Evolutionary conservation across 2,888 invertebrate species (phyloP), one percentile per base, ranked within the genome.

Genomic region (Lasioglossum leucozonium): DNA sequence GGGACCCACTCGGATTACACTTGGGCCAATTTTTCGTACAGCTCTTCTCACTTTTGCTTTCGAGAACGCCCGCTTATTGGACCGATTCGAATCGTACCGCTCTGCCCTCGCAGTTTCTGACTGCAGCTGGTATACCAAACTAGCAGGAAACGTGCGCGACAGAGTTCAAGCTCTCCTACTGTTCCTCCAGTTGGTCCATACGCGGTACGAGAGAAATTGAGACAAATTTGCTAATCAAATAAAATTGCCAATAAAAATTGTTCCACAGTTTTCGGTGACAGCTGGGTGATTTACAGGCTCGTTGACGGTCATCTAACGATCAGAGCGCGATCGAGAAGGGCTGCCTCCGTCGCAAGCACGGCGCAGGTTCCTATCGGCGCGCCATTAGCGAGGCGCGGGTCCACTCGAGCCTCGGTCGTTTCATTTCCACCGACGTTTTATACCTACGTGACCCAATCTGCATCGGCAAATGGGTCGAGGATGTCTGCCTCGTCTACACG

Each of bases 11-110:
- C 65, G 75, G 44, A 30, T 74, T 51, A 37, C 65, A 79, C 86
- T 87, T 82, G 79, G 82, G 77, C 85, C 82, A 85, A 85, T 85
- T 85, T 67, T 87, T 78, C 58, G 85, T 80, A 37, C 74, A 22
- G 62, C 42, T 51, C 34, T 34, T 51, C 10, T 13, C 8, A 22
- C 6, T 37, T 51, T 34, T 13, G 37, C 6, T 69, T 47, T 42
- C 74, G 67, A 37, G 22, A 34, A 37, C 22, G 40, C 22, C 10
- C 26, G 67, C 30, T 65, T 67, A 37, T 67, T 67, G 67, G 37
- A 37, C 67, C 37, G 67, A 37, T 37, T 18, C 11, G 22, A 67
- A n/a, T 4, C 37, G 10, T 22, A 4, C 4, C 67, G 51, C 8
- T 51, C 8, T 10, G 8, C 18, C 22, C 8, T 22, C 51, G 22